Evolutionary conservation across 2,797 vertebrate species (phyloP), one percentile per base, ranked within the genome.

Genomic region (Liparis tanakae): DNA sequence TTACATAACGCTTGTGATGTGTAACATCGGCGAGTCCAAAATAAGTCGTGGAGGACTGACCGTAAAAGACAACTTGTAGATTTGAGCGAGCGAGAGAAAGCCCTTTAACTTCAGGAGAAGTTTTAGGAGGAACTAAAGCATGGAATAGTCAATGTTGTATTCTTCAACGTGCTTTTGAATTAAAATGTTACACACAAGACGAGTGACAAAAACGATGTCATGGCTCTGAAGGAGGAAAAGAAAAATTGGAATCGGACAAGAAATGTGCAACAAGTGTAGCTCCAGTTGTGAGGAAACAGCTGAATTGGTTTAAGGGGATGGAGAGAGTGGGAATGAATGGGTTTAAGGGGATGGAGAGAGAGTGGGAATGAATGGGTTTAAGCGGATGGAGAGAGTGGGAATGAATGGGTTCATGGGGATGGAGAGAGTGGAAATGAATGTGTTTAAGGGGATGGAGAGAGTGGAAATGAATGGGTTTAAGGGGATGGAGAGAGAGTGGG

Each of bases 321-420:
- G 25, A 30, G 25, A 4, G 25, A 30, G 25, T 30, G 25, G 25
- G 4, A 30, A 30, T 62, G 30, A 41, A 81, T 54, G 76, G 85
- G 74, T 59, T 90, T 1, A 59, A 36, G 58, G 10, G 25, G 25
- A 30, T 30, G 25, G 25, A 30, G 25, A 30, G 25, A 30, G 25
- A 30, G 25, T 30, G 25, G 1, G 4, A 30, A 30, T 62, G 30
- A 41, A 81, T 54, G 76, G 85, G 74, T 59, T 90, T 1, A 59
- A 39, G 58, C 9, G 62, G 50, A 1, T 61, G 67, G 66, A 66
- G 20, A 53, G 43, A 65, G 70, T 53, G 43, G 76, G 60, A 77
- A 82, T 78, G 88, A 70, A 79, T 75, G 85, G 88, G 85, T 76
- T 87, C 4, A 30, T n/a, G 80, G 83, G 83, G 90, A 30, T 30